A percentile compares a stretch with the other conserved stretches of the same genome.
Evolutionary conservation across 2,888 invertebrate genomes (phyloP).

Genomic region (Rotaria magnacalcarata): DNA sequence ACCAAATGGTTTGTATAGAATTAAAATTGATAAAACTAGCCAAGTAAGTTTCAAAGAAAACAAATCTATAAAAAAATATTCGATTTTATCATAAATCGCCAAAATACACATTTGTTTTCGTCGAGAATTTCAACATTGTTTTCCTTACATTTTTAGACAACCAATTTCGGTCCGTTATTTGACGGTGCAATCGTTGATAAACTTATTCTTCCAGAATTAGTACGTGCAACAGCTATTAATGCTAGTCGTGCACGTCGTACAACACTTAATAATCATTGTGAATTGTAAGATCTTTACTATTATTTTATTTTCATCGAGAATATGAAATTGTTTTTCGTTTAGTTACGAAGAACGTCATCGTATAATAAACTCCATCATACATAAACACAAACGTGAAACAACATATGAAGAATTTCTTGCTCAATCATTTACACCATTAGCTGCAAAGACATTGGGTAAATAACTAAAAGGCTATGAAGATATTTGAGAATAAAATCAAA

Average conservation of each 20-base stretch:
- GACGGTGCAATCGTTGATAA: slow-evolving; percentile 79
- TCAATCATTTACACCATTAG: background rate
- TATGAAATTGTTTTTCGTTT: background rate
- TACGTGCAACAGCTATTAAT: slow-evolving; percentile 80
- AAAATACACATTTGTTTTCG: too few relatives aligned
- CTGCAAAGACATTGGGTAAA: slow-evolving; percentile 15
- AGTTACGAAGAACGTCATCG: slow-evolving; percentile 38
- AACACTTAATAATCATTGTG: slow-evolving; percentile 36
- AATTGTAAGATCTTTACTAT: background rate
- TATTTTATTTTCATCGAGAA: background rate
- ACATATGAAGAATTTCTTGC: slow-evolving; percentile 34
- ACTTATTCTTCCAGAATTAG: slow-evolving; percentile 73
- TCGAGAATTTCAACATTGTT: too few relatives aligned
- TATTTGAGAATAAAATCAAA: background rate
- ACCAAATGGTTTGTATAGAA: slow-evolving; percentile 45
- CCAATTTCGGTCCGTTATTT: slow-evolving; percentile 83
- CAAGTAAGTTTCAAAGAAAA: slow-evolving; percentile 2
- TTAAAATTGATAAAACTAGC: slow-evolving; percentile 42
- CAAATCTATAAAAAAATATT: too few relatives aligned
- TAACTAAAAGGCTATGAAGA: background rate
- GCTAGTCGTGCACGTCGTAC: slow-evolving; percentile 70
- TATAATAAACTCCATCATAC: slow-evolving; percentile 23
- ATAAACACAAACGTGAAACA: slow-evolving; percentile 11
- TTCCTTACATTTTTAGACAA: slow-evolving; percentile 51
- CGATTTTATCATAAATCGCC: too few relatives aligned